These are phyloP conservation scores for Stichopus horrens DNA, from an alignment of 53 echinoderm and acorn worm genomes.

Conservation along the genomic window DNA sequence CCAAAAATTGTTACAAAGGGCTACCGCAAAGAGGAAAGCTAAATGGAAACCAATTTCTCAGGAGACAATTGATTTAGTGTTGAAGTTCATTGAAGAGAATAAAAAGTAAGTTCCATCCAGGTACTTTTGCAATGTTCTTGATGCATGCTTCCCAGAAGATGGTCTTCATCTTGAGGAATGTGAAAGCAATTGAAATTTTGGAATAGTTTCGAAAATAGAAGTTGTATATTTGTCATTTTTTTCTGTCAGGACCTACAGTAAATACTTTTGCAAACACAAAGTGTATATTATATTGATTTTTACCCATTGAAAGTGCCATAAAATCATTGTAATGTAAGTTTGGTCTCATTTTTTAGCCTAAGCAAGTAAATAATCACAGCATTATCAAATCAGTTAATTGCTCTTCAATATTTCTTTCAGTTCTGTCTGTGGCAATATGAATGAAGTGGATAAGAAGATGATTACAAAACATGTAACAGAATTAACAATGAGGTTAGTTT, in stretches of 20 bases:
- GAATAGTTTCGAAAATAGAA: too few relatives aligned
- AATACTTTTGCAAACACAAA: too few relatives aligned
- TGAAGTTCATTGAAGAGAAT: conserved; percentile 5
- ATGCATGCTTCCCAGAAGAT: too few relatives aligned
- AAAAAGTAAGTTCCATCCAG: conserved; percentile 4
- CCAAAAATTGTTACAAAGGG: conserved; percentile 10
- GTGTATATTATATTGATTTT: too few relatives aligned
- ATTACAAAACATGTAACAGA: not conserved
- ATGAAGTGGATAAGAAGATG: not conserved
- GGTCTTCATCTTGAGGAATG: too few relatives aligned
- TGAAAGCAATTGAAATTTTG: too few relatives aligned
- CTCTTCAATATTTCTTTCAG: not conserved
- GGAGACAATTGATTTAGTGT: not conserved
- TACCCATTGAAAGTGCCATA: not conserved
- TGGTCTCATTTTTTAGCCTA: not conserved
- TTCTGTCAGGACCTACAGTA: too few relatives aligned
- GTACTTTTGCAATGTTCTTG: too few relatives aligned
- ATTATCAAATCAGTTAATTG: too few relatives aligned
- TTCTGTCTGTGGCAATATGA: not conserved
- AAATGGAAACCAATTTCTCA: conserved; percentile 30
- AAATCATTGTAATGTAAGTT: not conserved
- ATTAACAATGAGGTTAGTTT: not conserved
- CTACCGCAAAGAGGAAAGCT: conserved; percentile 4
- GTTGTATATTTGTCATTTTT: too few relatives aligned
- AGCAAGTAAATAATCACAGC: too few relatives aligned